These are phyloP conservation scores for Chrysocyon brachyurus DNA, from an alignment of 2,797 vertebrate genomes.

Conservation along the genomic window DNA sequence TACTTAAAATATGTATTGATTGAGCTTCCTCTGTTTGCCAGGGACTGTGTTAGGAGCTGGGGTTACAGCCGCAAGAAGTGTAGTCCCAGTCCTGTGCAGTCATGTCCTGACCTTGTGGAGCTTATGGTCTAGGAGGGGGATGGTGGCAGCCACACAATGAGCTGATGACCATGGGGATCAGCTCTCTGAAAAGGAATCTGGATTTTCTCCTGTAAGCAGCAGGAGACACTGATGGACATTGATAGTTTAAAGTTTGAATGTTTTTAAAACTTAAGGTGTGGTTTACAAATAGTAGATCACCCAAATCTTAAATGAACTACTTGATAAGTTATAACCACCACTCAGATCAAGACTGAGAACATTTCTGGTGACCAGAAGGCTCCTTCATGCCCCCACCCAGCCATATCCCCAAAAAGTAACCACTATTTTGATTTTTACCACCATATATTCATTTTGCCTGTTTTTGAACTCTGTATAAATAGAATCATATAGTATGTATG, in stretches of 20 bases:
- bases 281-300: background rate
- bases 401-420: background rate
- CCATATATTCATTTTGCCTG: background rate
- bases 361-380: background rate
- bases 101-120: background rate
- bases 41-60: background rate
- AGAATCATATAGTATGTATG: background rate
- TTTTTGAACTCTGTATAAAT: background rate
- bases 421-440: background rate
- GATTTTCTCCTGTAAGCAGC: background rate
- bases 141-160: background rate
- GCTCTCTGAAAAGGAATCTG: background rate
- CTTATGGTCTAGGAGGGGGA: background rate
- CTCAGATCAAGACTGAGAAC: conserved; percentile 14
- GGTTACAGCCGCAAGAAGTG: background rate
- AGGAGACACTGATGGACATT: background rate
- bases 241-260: background rate
- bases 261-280: background rate
- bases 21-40: background rate
- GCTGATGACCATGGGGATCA: background rate
- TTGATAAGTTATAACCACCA: background rate
- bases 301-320: background rate
- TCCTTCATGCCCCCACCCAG: background rate
- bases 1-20: background rate
- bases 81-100: background rate